These are phyloP conservation scores for Platysteira castanea DNA, from an alignment of 2,113 vertebrate genomes.

Conservation along the genomic window DNA sequence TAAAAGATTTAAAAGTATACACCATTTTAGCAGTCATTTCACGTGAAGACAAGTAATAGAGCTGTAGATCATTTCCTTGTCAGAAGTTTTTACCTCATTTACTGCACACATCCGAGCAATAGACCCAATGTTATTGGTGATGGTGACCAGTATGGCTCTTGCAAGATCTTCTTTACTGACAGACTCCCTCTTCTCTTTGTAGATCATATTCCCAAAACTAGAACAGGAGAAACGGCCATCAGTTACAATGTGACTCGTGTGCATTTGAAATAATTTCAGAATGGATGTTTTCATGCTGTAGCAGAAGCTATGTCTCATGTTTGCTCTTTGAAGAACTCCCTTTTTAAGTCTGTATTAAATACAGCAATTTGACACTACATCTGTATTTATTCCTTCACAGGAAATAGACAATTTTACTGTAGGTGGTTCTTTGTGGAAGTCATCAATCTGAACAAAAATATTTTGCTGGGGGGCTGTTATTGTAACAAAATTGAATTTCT, in stretches of 20 bases:
- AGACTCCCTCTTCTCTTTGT: constrained; percentile 80
- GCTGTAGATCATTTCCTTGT: background rate
- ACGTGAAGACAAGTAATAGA: background rate
- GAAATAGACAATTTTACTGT: background rate
- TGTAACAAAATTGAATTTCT: background rate
- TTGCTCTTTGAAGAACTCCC: background rate
- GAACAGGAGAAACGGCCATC: background rate
- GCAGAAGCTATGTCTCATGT: background rate
- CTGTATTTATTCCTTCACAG: background rate
- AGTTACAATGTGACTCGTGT: background rate
- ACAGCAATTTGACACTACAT: background rate
- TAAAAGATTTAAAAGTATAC: background rate
- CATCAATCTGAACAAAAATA: too few relatives aligned
- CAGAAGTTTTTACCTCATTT: constrained; percentile 75
- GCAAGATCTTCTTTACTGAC: constrained; percentile 84
- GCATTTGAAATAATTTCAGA: background rate
- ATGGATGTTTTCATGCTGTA: background rate
- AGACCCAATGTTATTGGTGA: constrained; percentile 83
- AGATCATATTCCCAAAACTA: constrained; percentile 86
- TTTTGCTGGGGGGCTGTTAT: too few relatives aligned
- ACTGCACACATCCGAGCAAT: constrained; percentile 82
- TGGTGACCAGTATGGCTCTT: constrained; percentile 80
- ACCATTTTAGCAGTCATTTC: background rate
- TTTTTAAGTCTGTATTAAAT: background rate
- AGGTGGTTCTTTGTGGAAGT: too few relatives aligned